Conservation (phyloP, 1,140 invertebrate genomes). For the Drosophila carrolli region DNA sequence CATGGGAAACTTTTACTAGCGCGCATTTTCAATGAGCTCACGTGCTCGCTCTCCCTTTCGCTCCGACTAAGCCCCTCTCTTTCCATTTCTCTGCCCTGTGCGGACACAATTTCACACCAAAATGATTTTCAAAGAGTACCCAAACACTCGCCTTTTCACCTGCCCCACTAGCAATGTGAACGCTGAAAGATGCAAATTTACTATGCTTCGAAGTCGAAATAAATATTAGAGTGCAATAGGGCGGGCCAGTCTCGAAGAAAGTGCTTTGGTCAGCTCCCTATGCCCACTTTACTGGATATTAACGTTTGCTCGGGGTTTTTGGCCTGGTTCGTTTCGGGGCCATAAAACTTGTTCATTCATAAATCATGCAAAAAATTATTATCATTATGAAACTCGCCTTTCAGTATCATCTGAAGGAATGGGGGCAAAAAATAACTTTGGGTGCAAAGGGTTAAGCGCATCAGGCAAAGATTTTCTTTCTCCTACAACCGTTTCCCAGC, state of each 20-base stretch:
- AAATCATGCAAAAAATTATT: constrained; percentile 83
- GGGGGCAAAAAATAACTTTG: constrained; percentile 19
- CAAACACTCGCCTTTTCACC: neutral
- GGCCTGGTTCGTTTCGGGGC: constrained; percentile 46
- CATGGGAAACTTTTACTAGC: constrained; percentile 62
- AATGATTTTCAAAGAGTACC: constrained; percentile 69
- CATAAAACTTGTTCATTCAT: constrained; percentile 81
- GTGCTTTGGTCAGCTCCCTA: constrained; percentile 17
- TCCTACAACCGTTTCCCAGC: constrained; percentile 18
- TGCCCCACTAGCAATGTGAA: constrained; percentile 46
- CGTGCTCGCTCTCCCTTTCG: constrained; percentile 47
- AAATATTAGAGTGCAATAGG: constrained; percentile 82
- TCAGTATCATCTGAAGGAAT: constrained; percentile 58
- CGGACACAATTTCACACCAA: constrained; percentile 79
- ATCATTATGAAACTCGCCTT: constrained; percentile 83
- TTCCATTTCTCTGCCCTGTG: constrained; percentile 15
- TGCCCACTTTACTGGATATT: constrained; percentile 48
- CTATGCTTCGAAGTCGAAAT: constrained; percentile 75
- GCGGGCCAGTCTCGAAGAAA: constrained; percentile 26
- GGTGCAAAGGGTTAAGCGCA: constrained; percentile 66
- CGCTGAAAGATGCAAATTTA: constrained; percentile 82
- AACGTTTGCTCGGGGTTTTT: constrained; percentile 75
- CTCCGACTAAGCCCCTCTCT: neutral
- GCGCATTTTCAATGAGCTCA: constrained; percentile 74
- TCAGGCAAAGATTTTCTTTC: constrained; percentile 58